Evolutionary conservation across 2,113 vertebrate species (phyloP), one percentile per base, ranked within the genome.

Genomic region (Laterallus jamaicensis): DNA sequence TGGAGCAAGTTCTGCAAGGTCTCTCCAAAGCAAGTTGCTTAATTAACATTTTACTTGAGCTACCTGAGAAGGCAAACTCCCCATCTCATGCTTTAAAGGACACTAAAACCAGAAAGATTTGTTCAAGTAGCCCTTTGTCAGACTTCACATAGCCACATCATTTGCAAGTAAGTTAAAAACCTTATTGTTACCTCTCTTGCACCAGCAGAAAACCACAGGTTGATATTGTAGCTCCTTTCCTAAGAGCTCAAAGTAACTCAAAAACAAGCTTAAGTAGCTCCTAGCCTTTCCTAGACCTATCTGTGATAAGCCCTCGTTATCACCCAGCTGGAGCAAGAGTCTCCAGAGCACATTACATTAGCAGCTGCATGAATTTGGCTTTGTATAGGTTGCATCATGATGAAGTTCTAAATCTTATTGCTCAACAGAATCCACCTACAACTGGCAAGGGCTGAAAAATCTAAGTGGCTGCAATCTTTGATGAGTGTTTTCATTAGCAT

Each of bases 251-350:
- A 31, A 32, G 8, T 1, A 54, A 5, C 64, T 82, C 32, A 78
- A 80, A 77, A 94, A 66, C 40, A 68, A 89, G 77, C 54, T 96
- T 91, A 96, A 91, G 56, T 92, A 91, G 92, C 93, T 88, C 55
- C 77, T 67, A 67, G 82, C 83, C 56, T 54, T 95, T 90, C 88
- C 80, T 95, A 84, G 79, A 64, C 80, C 80, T 77, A 56, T 89
- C 86, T 31, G 66, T 80, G 86, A 93, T 77, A 82, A 95, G 74
- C 47, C 54, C 79, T 59, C 83, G 92, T 92, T 68, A 92, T 59
- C 50, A 75, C 56, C 42, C 96, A 96, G 67, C 79, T 96, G 96
- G 19, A 92, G 90, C 35, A 55, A 73, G n/a, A 88, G 56, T 70
- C 37, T 42, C 77, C 56, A 73, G 0, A 95, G 90, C 75, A 35